These are phyloP conservation scores for Coracias cyanogaster DNA, from an alignment of 2,797 vertebrate genomes.

Conservation along the genomic window DNA sequence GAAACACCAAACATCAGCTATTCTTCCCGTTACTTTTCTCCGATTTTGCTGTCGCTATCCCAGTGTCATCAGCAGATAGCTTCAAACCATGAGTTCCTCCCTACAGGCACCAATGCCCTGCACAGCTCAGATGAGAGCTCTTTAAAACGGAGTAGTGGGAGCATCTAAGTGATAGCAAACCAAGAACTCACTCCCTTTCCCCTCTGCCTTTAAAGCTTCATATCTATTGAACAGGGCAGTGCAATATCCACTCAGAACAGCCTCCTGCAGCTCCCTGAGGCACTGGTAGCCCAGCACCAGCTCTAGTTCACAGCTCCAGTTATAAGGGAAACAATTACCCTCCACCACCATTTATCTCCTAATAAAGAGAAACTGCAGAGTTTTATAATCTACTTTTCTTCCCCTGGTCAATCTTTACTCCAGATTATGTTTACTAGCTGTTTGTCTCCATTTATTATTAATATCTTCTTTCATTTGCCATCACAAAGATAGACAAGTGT, in stretches of 20 bases:
- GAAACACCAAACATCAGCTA: not conserved
- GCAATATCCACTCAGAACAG: not conserved
- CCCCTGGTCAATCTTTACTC: not conserved
- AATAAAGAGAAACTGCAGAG: not conserved
- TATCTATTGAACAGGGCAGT: not conserved
- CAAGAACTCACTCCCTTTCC: not conserved
- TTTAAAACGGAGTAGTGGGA: not conserved
- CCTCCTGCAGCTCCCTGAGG: not conserved
- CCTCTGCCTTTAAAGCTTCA: not conserved
- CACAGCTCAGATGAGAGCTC: not conserved
- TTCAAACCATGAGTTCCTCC: not conserved
- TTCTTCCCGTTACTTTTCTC: not conserved
- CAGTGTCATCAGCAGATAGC: not conserved
- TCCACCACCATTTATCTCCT: not conserved
- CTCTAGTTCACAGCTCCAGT: not conserved
- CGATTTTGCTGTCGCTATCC: not conserved
- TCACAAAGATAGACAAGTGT: not conserved
- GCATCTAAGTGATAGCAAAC: accelerated
- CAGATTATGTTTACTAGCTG: not conserved
- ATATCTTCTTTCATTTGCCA: not conserved
- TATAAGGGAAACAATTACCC: not conserved
- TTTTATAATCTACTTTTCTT: not conserved
- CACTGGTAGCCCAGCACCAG: not conserved
- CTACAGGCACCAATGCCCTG: not conserved
- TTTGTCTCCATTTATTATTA: not conserved